Percentiles rank a stretch among this genome's conserved stretches.
Evolutionary conservation across 2,113 vertebrate genomes (phyloP).

Genomic region (pig (Sus scrofa)): T2T-Sscrofa CM000822.6:15524001-15524500

Average conservation of each 20-base stretch:
- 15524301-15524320: background rate
- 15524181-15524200: background rate
- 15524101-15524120: background rate
- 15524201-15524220: background rate
- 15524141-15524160: background rate
- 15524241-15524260: background rate
- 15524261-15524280: background rate
- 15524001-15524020: background rate
- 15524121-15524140: background rate
- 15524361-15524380: background rate
- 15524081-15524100: background rate
- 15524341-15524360: background rate
- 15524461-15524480: background rate
- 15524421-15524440: background rate
- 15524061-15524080: background rate
- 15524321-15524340: background rate
- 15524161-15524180: background rate
- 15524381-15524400: background rate
- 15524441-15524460: background rate
- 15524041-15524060: background rate
- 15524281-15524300: background rate
- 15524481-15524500: background rate
- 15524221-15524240: background rate
- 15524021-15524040: background rate
- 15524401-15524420: background rate